Base-by-base conservation (phyloP, 1,140 invertebrate genomes). In the Magallana gigas region DNA sequence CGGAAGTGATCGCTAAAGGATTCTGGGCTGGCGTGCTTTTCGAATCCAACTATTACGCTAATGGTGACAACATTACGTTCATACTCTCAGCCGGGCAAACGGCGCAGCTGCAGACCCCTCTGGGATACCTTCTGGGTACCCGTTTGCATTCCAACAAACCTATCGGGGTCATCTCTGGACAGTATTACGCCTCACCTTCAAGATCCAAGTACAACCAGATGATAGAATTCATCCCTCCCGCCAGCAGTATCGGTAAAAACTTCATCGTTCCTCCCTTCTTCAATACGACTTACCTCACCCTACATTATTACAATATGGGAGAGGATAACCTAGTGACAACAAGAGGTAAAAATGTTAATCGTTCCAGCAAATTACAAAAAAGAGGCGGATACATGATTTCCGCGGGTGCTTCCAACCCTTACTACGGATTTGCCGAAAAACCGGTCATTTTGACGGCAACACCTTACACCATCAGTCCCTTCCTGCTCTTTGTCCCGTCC, bases 191-290 rank as follows among this genome's bases (percentile, higher is more conserved):
- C 5, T 83, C 81, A 9, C 81, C 48, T 8, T 83, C 81, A 29
- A 83, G 57, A 83, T n/a, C 57, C 8, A 58, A 83, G 8, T 83
- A n/a, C 57, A 83, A 83, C 18, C 81, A 83, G 16, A 83, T 83
- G 81, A 57, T 83, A 7, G 81, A 83, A 58, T 83, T 57, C 48
- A 83, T 83, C n/a, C 81, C 81, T 4, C 81, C 81, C 12, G n/a
- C 57, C 16, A 83, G 18, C 5, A 83, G 57, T 57, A 16, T 83
- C n/a, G 81, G 81, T 56, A 83, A 36, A 7, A 29, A 57, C 8
- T 83, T 83, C 81, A 83, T 83, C 16, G 48, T 57, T 83, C 57
- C 81, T 57, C 81, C 81, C 16, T 16, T 83, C 9, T 57, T 83
- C 18, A 83, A 83, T 83, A 8, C 81, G 2, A 83, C 81, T n/a